A percentile compares a stretch with the other conserved stretches of the same genome.
Evolutionary conservation across 2,113 vertebrate genomes (phyloP).

Genomic region (Oncorhynchus nerka): DNA sequence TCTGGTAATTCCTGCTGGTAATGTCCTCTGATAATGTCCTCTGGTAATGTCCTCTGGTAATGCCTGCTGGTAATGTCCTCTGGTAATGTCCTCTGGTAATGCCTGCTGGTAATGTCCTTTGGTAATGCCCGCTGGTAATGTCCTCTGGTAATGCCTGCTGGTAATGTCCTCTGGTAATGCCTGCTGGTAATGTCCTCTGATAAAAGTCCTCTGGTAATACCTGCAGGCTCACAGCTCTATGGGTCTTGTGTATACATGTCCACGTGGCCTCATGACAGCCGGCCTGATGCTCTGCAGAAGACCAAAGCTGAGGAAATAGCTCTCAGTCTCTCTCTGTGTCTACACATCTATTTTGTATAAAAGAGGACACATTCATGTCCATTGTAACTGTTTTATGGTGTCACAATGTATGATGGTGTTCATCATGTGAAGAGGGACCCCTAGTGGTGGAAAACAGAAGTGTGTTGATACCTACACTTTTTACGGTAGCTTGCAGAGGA

Average conservation of each 20-base stretch:
- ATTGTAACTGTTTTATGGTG: neutral
- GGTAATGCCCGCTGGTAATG: slow-evolving; percentile 4
- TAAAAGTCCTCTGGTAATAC: too few relatives aligned
- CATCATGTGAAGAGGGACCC: slow-evolving; percentile 63
- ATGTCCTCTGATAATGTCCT: neutral
- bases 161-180: slow-evolving; percentile 16
- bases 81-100: slow-evolving; percentile 26
- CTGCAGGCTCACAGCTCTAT: slow-evolving; percentile 34
- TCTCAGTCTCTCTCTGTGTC: slow-evolving; percentile 11
- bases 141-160: neutral
- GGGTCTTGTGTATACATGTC: slow-evolving; percentile 55
- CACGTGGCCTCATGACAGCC: slow-evolving; percentile 44
- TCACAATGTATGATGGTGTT: slow-evolving; percentile 27
- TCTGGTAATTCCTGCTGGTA: neutral
- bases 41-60: neutral
- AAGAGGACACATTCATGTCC: slow-evolving; percentile 2
- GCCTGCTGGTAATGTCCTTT: neutral
- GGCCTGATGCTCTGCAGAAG: slow-evolving; percentile 52
- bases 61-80: neutral
- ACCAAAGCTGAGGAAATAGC: slow-evolving; percentile 39
- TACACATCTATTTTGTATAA: slow-evolving; percentile 34
- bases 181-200: slow-evolving; percentile 29
- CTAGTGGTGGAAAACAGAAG: slow-evolving; percentile 62
- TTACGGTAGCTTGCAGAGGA: neutral
- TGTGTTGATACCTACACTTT: neutral